Base-by-base conservation (phyloP, 2,888 invertebrate genomes). In the Hemithea aestivaria region DNA sequence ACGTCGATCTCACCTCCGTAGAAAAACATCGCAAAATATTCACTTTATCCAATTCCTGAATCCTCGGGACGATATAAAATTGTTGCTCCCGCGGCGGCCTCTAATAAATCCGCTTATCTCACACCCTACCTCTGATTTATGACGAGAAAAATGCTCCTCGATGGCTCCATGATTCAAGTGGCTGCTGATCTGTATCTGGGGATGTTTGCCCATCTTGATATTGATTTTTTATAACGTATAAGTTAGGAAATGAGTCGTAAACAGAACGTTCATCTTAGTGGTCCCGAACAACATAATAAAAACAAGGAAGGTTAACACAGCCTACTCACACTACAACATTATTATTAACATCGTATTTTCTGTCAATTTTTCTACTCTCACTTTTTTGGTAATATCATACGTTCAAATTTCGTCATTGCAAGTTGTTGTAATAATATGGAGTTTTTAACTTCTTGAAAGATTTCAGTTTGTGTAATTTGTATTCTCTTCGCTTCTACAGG, bases 81-180 rank as follows among this genome's bases (percentile, higher is more conserved):
- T 67, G 64, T 64, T 60, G 55, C 56, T 56, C 48, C 56, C 62
- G 51, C 53, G 48, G 53, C 55, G 47, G 35, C 53, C 45, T 55
- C 58, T 66, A 66, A 72, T 69, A 73, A 73, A 77, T 73, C 65
- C 53, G 68, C 61, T 73, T 73, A 53, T 48, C 52, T 48, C 47
- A 43, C 45, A 31, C 37, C 28, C 33, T 37, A 31, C 39, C 38
- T 41, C 51, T 46, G 48, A 53, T 48, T 50, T 50, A 48, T 48
- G 50, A 43, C 24, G 50, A 42, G 44, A 34, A 29, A 42, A 45
- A 50, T 44, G 43, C 48, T 40, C 29, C 35, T 29, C 50, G 50
- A 53, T 45, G 39, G 27, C 27, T 32, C 37, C 10, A 24, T 32
- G 30, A 16, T 16, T 16, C 16, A 16, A 10, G 23, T 26, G 26